Base-by-base conservation (phyloP, 2,888 invertebrate species). In the Erynnis tages region DNA sequence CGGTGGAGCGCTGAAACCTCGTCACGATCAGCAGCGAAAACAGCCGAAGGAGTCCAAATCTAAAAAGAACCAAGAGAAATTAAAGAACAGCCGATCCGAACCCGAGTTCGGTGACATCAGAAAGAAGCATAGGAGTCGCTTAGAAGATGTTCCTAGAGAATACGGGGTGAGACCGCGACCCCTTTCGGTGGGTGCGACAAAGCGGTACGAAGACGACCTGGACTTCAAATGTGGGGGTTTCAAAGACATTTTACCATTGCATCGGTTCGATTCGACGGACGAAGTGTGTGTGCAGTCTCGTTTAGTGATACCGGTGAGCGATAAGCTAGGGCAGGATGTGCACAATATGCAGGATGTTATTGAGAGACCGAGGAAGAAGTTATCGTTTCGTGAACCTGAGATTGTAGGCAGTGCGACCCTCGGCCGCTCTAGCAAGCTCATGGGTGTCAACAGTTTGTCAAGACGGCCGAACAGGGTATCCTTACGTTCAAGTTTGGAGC, bases 371-470 rank as follows among this genome's bases (percentile, higher is more conserved):
- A 90, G 96, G 48, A 97, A 97, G 77, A 97, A 96, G 76, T 84
- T 97, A 7, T 96, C 96, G 5, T 97, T 97, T 79, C 93, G 95
- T 55, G 96, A 96, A 68, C 96, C 96, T 2, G 95, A 95, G 81
- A 93, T 94, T 41, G 89, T 93, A 56, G 76, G 71, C 47, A 70
- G 75, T 53, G 74, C 76, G 23, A 82, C 80, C 3, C 47, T 81
- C 19, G 82, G 83, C 10, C 76, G 90, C 7, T 86, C 87, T n/a
- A 68, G 76, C 56, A 88, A 87, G 59, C 66, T 80, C 21, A 87
- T 88, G 86, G 87, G 88, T 60, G 76, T 87, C 7, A 87, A 84
- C 54, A 87, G 85, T 57, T 73, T 86, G 17, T 66, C 78, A 1
- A 74, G 72, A 48, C 71, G 76, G 62, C 77, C 85, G 1, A 84